Evolutionary conservation across 2,888 invertebrate species (phyloP).

Genomic region (Danaus chrysippus): DNA sequence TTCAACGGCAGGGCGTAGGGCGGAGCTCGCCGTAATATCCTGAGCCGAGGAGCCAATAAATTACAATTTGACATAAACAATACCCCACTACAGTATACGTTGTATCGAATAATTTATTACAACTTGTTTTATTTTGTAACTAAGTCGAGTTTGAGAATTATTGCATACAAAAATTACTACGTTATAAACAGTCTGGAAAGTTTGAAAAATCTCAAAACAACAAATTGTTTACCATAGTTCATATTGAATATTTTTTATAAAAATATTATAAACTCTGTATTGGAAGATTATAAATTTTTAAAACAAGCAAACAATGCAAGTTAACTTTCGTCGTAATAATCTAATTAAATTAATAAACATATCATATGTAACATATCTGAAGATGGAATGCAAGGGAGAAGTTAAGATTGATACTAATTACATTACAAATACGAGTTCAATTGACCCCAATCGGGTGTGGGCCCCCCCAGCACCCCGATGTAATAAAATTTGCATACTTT

Average conservation of each 20-base stretch:
- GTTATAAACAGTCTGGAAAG: too few species aligned
- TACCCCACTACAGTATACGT: slow-evolving; percentile 65
- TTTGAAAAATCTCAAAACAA: too few species aligned
- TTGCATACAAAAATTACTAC: background rate
- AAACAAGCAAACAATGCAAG: too few species aligned
- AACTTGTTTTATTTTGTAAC: slow-evolving; percentile 35
- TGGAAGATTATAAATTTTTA: too few species aligned
- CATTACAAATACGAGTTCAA: slow-evolving; percentile 42
- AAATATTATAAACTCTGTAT: too few species aligned
- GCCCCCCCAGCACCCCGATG: slow-evolving; percentile 55
- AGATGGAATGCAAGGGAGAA: slow-evolving; percentile 22
- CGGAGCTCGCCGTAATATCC: slow-evolving; percentile 66
- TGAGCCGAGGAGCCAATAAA: slow-evolving; percentile 72
- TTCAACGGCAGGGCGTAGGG: slow-evolving; percentile 57
- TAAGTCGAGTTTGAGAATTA: background rate
- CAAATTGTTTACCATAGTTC: too few species aligned
- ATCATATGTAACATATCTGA: background rate
- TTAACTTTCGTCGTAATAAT: background rate
- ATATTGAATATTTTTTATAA: too few species aligned
- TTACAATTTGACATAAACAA: slow-evolving; percentile 77
- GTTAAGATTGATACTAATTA: slow-evolving; percentile 41
- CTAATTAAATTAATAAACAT: background rate
- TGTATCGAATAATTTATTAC: slow-evolving; percentile 70
- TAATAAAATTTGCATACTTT: slow-evolving; percentile 81
- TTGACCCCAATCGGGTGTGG: slow-evolving; percentile 46